A percentile compares a stretch with the other conserved stretches of the same genome.
Evolutionary conservation across 2,888 invertebrate genomes (phyloP).

Genomic region (Belgica antarctica): DNA sequence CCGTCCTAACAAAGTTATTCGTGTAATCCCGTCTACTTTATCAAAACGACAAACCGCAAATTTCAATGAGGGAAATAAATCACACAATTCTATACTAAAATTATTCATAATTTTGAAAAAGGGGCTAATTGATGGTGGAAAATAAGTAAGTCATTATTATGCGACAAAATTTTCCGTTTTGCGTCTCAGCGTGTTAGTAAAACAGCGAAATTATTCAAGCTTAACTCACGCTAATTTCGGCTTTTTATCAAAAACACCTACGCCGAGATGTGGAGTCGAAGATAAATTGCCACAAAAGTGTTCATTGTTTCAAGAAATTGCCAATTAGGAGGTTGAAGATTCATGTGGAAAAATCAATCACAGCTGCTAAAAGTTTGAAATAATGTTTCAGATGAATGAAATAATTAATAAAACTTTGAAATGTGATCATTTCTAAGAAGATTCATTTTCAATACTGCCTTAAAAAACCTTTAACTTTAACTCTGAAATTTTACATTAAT

Average conservation of each 20-base stretch:
- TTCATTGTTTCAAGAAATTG: too few species aligned
- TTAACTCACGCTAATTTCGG: background rate
- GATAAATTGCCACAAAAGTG: too few species aligned
- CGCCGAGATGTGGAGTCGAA: too few species aligned
- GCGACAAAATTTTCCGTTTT: background rate
- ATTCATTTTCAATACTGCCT: too few species aligned
- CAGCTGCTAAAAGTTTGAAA: too few species aligned
- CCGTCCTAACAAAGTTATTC: background rate
- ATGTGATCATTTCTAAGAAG: too few species aligned
- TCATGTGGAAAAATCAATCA: too few species aligned
- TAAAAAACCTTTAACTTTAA: too few species aligned
- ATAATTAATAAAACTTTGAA: too few species aligned
- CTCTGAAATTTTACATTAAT: too few species aligned
- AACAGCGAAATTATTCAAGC: background rate
- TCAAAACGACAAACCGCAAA: conserved; percentile 5
- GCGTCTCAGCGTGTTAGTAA: background rate
- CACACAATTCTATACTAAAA: background rate
- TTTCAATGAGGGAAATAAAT: conserved; percentile 2
- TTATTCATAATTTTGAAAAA: conserved; percentile 12
- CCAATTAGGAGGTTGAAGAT: too few species aligned
- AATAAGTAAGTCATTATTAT: conserved; percentile 2
- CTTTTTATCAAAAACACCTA: conserved; percentile 2
- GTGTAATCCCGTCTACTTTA: background rate
- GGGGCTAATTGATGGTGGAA: conserved; percentile 19
- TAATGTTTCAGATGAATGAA: too few species aligned